A percentile compares a stretch with the other conserved stretches of the same genome.
These are phyloP conservation scores for Doris montereyensis DNA, from an alignment of 2,888 invertebrate genomes.

Conservation along the genomic window DNA sequence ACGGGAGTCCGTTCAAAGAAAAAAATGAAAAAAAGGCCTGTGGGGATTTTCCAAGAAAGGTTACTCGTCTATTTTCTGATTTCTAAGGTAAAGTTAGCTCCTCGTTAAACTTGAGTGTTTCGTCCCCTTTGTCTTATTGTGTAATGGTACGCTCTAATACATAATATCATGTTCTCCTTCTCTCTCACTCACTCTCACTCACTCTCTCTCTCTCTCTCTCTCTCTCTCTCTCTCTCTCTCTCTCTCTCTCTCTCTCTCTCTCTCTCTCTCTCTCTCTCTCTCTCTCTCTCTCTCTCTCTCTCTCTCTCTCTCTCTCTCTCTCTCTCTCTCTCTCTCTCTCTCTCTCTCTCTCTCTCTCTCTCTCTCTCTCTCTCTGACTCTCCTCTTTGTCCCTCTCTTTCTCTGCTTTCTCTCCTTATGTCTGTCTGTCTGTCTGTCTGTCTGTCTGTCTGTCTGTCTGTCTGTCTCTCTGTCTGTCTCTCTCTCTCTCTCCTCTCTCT, in stretches of 20 bases:
- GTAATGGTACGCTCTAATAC: too few relatives aligned
- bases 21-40: too few relatives aligned
- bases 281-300: background rate
- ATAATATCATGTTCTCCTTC: too few relatives aligned
- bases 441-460: too few relatives aligned
- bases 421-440: too few relatives aligned
- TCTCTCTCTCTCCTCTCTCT: background rate
- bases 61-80: too few relatives aligned
- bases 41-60: too few relatives aligned
- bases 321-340: background rate
- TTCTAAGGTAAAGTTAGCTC: too few relatives aligned
- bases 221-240: conserved; percentile 7
- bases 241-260: conserved; percentile 24
- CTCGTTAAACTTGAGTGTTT: too few relatives aligned
- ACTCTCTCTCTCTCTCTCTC: background rate
- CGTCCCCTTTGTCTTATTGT: too few relatives aligned
- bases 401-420: background rate
- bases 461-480: background rate
- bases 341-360: background rate
- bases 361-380: background rate
- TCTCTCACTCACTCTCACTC: background rate
- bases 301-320: background rate
- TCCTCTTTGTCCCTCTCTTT: background rate
- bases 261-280: conserved; percentile 29
- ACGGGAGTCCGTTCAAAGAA: too few relatives aligned